Percentiles rank a stretch among this genome's conserved stretches.
Conservation (phyloP, 2,888 invertebrate genomes). For the Cenopis cana region DNA sequence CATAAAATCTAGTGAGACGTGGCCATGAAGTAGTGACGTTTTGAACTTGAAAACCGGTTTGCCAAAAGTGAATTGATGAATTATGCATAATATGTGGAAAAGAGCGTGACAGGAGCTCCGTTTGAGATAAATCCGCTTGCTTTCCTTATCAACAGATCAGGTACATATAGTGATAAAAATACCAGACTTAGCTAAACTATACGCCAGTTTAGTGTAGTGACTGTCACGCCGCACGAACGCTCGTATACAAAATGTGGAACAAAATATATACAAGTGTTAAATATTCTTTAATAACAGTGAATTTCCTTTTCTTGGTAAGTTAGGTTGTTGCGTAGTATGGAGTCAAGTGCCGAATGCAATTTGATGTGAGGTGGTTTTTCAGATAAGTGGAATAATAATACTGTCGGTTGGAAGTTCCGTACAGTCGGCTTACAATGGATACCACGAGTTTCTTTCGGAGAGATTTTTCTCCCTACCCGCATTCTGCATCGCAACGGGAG, state of each 20-base stretch:
- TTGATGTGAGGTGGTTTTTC: slow-evolving; percentile 61
- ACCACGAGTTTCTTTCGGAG: slow-evolving; percentile 87
- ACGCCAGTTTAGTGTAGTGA: slow-evolving; percentile 51
- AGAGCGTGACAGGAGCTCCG: slow-evolving; percentile 51
- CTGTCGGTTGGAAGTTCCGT: slow-evolving; percentile 90
- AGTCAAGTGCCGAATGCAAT: slow-evolving; percentile 29
- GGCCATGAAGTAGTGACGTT: slow-evolving; percentile 11
- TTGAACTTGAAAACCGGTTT: slow-evolving; percentile 17
- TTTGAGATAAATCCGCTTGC: slow-evolving; percentile 74
- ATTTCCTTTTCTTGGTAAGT: slow-evolving; percentile 80
- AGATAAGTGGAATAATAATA: slow-evolving; percentile 93
- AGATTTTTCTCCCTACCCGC: slow-evolving; percentile 90
- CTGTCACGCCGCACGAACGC: slow-evolving; percentile 58
- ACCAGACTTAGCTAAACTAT: slow-evolving; percentile 65
- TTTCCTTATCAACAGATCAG: slow-evolving; percentile 77
- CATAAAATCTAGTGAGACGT: slow-evolving; percentile 5
- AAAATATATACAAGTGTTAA: slow-evolving; percentile 80
- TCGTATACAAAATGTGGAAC: slow-evolving; percentile 70
- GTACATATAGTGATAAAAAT: slow-evolving; percentile 77
- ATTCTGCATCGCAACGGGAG: slow-evolving; percentile 89
- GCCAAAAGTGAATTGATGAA: slow-evolving; percentile 33
- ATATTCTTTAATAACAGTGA: slow-evolving; percentile 72
- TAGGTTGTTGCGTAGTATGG: slow-evolving; percentile 44
- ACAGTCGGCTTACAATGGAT: slow-evolving; percentile 87
- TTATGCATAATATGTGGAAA: slow-evolving; percentile 47